Percentiles rank a stretch among this genome's conserved stretches.
Conservation (phyloP, 2,113 vertebrate genomes). For the Rhinolophus ferrumequinum region DNA sequence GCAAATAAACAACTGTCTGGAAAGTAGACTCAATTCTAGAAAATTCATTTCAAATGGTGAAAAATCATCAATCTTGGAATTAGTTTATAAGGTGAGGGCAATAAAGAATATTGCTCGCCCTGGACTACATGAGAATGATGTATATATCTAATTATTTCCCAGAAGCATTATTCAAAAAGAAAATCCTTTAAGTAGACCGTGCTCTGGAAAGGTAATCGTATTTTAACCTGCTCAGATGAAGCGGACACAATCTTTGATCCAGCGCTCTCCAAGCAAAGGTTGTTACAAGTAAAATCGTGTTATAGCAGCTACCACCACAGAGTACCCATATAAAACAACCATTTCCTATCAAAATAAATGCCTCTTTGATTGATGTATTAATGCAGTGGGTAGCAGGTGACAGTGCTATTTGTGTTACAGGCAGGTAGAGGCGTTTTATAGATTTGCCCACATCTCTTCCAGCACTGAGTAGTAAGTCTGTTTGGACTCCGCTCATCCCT, state of each 20-base stretch:
- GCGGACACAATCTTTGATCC: neutral
- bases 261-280: neutral
- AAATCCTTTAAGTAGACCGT: neutral
- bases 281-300: neutral
- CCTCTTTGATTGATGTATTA: no score
- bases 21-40: neutral
- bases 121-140: neutral
- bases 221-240: neutral
- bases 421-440: no score
- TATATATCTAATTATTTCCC: neutral
- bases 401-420: accelerated
- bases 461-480: neutral
- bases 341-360: neutral
- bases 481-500: no score
- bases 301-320: neutral
- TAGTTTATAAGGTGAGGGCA: neutral
- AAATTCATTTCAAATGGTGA: neutral
- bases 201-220: neutral
- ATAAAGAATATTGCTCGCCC: neutral
- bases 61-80: neutral
- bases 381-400: neutral
- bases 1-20: neutral
- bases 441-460: neutral
- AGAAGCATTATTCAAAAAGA: neutral
- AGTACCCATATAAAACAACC: neutral